Evolutionary conservation across 2,113 vertebrate species (phyloP).

Genomic region (Myiagra hebetior): DNA sequence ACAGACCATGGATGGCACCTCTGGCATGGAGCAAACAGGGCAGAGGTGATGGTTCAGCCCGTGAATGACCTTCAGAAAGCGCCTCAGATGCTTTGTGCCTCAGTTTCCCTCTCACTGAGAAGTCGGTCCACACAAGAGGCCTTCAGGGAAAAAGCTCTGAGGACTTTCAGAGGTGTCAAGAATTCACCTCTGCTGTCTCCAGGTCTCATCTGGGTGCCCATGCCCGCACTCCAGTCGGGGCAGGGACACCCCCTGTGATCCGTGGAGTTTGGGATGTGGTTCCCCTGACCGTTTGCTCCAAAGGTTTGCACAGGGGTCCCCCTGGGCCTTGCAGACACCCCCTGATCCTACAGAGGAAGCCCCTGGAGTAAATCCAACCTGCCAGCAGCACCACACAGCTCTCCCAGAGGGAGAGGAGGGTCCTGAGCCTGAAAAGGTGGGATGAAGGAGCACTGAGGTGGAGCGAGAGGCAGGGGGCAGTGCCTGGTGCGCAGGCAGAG

Average conservation of each 20-base stretch:
- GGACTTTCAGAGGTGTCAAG: background rate
- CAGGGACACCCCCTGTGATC: background rate
- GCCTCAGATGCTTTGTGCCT: background rate
- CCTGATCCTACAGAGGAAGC: background rate
- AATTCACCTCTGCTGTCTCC: background rate
- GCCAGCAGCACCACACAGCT: background rate
- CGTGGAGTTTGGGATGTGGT: accelerated
- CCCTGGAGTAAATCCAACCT: background rate
- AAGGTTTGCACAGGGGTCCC: background rate
- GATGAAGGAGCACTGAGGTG: background rate
- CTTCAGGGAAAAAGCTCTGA: background rate
- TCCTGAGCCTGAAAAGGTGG: background rate
- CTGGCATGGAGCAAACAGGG: background rate
- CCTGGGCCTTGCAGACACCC: background rate
- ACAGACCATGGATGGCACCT: accelerated
- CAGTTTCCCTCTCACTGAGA: background rate
- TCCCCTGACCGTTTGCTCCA: background rate
- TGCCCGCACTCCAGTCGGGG: accelerated
- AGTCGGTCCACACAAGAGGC: accelerated
- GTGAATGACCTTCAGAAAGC: background rate
- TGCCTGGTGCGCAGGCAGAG: background rate
- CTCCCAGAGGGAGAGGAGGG: background rate
- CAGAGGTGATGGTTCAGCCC: background rate
- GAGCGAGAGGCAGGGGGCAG: accelerated
- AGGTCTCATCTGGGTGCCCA: background rate